Conservation (phyloP, 2,113 vertebrate species). For the Arothron firmamentum region DNA sequence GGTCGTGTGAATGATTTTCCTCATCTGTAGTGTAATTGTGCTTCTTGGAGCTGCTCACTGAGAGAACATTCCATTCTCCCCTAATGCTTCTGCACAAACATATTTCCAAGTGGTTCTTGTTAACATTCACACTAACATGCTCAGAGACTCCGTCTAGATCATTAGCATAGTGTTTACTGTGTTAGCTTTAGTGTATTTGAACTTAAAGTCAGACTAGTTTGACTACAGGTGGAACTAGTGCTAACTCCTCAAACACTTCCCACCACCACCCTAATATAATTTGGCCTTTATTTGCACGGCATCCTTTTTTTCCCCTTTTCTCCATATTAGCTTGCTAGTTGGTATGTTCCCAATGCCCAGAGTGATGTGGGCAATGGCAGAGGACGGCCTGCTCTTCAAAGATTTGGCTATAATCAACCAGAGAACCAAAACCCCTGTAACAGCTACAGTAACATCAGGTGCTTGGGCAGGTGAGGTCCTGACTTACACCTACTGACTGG, state of each 20-base stretch:
- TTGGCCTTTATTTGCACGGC: conserved; percentile 33
- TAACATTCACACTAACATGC: too few relatives aligned
- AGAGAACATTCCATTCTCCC: too few relatives aligned
- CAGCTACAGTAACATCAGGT: conserved; percentile 87
- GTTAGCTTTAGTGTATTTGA: too few relatives aligned
- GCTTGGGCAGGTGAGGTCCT: conserved; percentile 82
- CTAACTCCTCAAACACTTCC: too few relatives aligned
- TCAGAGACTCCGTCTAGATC: too few relatives aligned
- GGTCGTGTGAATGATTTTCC: conserved; percentile 9
- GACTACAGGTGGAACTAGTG: too few relatives aligned
- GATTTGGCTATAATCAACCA: conserved; percentile 80
- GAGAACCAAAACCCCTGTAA: conserved; percentile 89
- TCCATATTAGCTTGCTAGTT: conserved; percentile 81
- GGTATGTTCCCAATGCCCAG: conserved; percentile 98
- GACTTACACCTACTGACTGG: conserved; percentile 46
- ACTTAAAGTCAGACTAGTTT: too few relatives aligned
- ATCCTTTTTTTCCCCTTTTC: conserved; percentile 36
- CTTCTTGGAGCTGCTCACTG: too few relatives aligned
- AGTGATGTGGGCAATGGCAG: conserved; percentile 96
- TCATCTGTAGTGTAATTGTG: too few relatives aligned
- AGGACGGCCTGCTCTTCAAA: conserved; percentile 93
- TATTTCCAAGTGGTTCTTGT: too few relatives aligned
- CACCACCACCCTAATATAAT: background rate
- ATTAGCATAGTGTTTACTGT: too few relatives aligned
- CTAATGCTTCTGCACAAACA: too few relatives aligned